Evolutionary conservation across 2,797 vertebrate species (phyloP).

Genomic region (Sebastes vulpes): DNA sequence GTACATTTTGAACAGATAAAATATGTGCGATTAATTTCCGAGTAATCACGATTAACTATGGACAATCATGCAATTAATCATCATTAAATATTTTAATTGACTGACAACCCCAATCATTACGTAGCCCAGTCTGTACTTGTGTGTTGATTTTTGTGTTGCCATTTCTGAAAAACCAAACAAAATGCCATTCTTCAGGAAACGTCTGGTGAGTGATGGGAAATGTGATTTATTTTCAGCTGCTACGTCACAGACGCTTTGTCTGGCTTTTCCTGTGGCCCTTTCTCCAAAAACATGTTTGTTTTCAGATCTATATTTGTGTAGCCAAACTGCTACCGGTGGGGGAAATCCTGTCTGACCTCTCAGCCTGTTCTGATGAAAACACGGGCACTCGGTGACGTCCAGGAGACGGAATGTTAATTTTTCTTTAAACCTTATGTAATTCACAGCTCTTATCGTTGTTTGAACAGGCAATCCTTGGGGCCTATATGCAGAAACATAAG

Average conservation of each 20-base stretch:
- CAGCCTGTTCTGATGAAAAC: constrained; percentile 61
- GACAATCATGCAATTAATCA: no score
- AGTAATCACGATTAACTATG: no score
- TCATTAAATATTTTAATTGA: no score
- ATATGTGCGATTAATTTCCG: no score
- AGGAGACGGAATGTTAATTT: constrained; percentile 52
- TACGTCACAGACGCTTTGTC: constrained; percentile 74
- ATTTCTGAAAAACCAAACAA: constrained; percentile 47
- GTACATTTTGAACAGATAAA: no score
- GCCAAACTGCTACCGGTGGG: constrained; percentile 64
- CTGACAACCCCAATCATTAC: not conserved
- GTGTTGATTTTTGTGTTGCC: not conserved
- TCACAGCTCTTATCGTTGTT: constrained; percentile 56
- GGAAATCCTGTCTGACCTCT: constrained; percentile 83
- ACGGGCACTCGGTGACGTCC: constrained; percentile 65
- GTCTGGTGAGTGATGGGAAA: constrained; percentile 62
- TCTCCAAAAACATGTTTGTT: constrained; percentile 79
- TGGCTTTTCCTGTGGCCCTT: constrained; percentile 69
- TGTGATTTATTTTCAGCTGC: constrained; percentile 64
- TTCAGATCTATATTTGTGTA: constrained; percentile 76
- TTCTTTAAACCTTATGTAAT: constrained; percentile 55
- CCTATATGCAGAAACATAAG: constrained; percentile 1
- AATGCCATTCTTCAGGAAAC: constrained; percentile 50
- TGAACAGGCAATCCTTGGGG: constrained; percentile 41
- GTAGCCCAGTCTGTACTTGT: not conserved